Evolutionary conservation across 1,140 invertebrate genomes (phyloP).

Genomic region (Philopotamus ludificatus): DNA sequence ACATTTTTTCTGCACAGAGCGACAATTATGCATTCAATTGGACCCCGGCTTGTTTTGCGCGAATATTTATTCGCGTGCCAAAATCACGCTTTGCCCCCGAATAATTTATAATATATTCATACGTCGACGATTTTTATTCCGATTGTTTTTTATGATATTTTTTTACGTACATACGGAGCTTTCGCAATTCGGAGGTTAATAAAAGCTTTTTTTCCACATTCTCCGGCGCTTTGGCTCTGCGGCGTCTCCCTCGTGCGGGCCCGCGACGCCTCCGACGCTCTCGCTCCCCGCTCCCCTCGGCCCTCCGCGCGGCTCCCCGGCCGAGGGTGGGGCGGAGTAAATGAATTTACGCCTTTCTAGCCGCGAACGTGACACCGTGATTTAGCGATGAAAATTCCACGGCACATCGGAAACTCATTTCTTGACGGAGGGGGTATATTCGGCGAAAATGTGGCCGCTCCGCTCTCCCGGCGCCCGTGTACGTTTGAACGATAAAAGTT

Average conservation of each 20-base stretch:
- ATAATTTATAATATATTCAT: no score
- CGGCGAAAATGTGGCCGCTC: background rate
- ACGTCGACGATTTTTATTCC: no score
- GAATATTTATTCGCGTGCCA: no score
- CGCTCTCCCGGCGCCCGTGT: background rate
- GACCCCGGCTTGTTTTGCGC: no score
- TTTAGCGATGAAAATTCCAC: constrained; percentile 11
- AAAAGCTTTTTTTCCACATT: background rate
- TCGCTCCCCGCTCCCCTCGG: background rate
- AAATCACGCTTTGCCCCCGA: no score
- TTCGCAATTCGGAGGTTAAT: background rate
- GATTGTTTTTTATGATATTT: no score
- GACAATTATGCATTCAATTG: no score
- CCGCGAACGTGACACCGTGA: constrained; percentile 10
- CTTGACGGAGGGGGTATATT: constrained; percentile 12
- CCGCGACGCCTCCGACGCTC: background rate
- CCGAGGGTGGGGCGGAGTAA: background rate
- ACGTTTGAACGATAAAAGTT: constrained; percentile 23
- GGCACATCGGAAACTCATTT: constrained; percentile 24
- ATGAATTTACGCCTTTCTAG: constrained; percentile 13
- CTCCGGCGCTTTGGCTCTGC: background rate
- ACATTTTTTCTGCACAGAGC: no score
- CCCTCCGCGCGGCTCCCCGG: no score
- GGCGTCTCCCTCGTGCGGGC: constrained; percentile 1
- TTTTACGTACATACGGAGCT: no score